Evolutionary conservation across 1,140 invertebrate genomes (phyloP).

Genomic region (Akabosia matsudoensis): DNA sequence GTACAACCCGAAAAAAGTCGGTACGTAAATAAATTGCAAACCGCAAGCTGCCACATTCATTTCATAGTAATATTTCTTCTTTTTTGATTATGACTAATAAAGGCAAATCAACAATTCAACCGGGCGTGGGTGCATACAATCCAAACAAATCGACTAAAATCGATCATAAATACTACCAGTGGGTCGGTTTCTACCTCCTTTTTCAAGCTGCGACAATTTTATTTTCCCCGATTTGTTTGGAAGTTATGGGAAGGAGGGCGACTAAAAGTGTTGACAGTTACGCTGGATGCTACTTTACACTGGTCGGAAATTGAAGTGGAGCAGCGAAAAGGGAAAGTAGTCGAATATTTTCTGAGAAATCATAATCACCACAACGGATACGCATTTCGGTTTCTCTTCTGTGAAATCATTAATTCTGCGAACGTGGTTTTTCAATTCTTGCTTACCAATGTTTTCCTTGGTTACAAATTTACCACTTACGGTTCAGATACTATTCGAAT

Average conservation of each 20-base stretch:
- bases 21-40: constrained; percentile 47
- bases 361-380: constrained; percentile 48
- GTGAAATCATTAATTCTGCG: constrained; percentile 50
- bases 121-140: neutral
- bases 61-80: no score
- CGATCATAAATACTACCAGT: constrained; percentile 13
- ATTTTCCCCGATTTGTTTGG: constrained; percentile 83
- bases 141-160: neutral
- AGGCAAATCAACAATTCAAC: neutral
- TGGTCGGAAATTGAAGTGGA: constrained; percentile 53
- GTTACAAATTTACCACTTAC: constrained; percentile 80
- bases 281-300: constrained; percentile 42
- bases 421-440: constrained; percentile 66
- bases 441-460: constrained; percentile 75
- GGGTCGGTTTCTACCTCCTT: constrained; percentile 18
- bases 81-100: neutral
- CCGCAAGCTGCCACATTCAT: neutral
- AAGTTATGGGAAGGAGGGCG: constrained; percentile 82
- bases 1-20: constrained; percentile 63
- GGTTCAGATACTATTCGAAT: constrained; percentile 76
- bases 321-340: constrained; percentile 37
- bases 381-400: constrained; percentile 50
- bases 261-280: constrained; percentile 58
- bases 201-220: constrained; percentile 63
- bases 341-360: constrained; percentile 32